Evolutionary conservation across 2,113 vertebrate genomes (phyloP), one percentile per base, ranked within the genome.

Genomic region (Triplophysa dalaica): DNA sequence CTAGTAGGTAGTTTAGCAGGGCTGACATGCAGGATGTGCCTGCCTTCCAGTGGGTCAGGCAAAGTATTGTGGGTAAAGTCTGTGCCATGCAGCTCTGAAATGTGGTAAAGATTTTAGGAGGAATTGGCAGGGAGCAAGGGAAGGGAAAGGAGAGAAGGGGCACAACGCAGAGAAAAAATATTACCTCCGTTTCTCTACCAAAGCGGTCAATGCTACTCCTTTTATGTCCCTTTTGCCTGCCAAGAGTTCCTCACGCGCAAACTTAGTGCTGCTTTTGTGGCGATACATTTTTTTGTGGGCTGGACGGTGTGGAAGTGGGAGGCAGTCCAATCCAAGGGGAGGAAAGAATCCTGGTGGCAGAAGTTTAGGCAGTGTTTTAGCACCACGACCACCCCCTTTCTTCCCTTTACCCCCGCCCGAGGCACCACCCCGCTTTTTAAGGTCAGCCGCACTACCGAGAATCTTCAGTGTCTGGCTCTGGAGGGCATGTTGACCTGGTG

Each of bases 121-220:
- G 88, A 92, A 92, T 89, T 86, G 89, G 89, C 86, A 88, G 88
- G 89, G 90, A 85, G 85, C 79, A 79, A 86, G 80, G 76, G 73
- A 50, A 22, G 24, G 91, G 88, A 86, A 91, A 92, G 77, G 77
- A 90, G 90, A 89, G 93, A 91, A 91, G 88, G 91, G 87, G 87
- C 60, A 74, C 56, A 77, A 68, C 81, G 92, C 93, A 93, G 93
- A 93, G 93, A 94, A 95, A 94, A 93, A 95, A 94, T 95, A 98
- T 99, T 99, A 99, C 98, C 98, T 99, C 95, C 96, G 96, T 95
- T 98, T 99, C 91, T 99, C 97, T 93, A 97, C 98, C 94, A 97
- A 95, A 93, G 94, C 94, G 93, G 96, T 96, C 94, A 96, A 92
- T 89, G 94, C 92, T 87, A 97, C 93, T 91, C 97, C 95, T 94